Evolutionary conservation across 2,888 invertebrate genomes (phyloP).

Genomic region (Notocelia uddmanniana): DNA sequence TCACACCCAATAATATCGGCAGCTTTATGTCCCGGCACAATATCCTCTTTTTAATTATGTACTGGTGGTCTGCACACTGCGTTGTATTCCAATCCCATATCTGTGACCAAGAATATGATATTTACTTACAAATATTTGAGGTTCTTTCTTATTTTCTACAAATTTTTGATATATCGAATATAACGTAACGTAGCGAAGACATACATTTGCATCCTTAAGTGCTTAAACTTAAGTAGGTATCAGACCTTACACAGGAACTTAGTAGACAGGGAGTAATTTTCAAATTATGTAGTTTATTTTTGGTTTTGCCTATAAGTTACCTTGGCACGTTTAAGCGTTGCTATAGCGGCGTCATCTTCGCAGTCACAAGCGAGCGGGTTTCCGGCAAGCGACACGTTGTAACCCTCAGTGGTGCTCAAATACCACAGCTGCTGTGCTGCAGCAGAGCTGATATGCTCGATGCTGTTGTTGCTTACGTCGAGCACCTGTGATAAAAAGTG

Average conservation of each 20-base stretch:
- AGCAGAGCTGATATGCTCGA: slow-evolving; percentile 1
- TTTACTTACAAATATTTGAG: not conserved
- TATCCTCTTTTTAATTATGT: slow-evolving; percentile 1
- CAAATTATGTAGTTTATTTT: not conserved
- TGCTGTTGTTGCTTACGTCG: slow-evolving; percentile 25
- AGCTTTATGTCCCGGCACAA: not conserved
- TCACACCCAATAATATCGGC: not conserved
- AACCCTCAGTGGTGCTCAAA: not conserved
- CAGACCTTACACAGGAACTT: not conserved
- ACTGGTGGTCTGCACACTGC: slow-evolving; percentile 14
- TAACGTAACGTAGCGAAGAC: not conserved
- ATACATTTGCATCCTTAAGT: not conserved
- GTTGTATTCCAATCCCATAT: slow-evolving; percentile 19
- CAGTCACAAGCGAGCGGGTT: slow-evolving; percentile 33
- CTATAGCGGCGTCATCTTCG: slow-evolving; percentile 15
- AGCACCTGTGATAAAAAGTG: slow-evolving; percentile 20
- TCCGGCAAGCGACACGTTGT: slow-evolving; percentile 3
- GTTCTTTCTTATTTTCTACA: not conserved
- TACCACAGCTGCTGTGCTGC: slow-evolving; percentile 8
- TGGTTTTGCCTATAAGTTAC: not conserved
- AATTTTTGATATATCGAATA: not conserved
- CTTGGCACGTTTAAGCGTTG: slow-evolving; percentile 1
- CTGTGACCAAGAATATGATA: slow-evolving; percentile 11
- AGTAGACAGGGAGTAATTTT: too few species aligned
- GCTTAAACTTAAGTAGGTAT: not conserved